phyloP scores from a whole-genome alignment of 2,113 vertebrate genomes.

The Dermatemys mawii region DNA sequence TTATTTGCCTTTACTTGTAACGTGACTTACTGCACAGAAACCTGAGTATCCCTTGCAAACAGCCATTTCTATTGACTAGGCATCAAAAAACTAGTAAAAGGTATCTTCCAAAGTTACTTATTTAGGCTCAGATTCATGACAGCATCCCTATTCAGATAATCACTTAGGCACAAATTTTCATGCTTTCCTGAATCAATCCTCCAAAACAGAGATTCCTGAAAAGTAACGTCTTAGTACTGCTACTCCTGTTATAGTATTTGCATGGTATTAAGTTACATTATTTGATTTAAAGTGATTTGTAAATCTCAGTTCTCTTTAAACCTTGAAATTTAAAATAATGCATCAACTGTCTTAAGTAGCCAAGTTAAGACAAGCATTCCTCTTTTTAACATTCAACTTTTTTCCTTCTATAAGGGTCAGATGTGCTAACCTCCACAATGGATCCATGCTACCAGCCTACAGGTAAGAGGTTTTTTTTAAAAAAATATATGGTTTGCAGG shows the following conservation, averaged over 20 bases:
- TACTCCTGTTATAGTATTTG: background rate
- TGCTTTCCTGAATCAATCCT: background rate
- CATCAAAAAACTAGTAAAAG: background rate
- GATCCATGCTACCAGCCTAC: background rate
- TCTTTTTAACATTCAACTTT: background rate
- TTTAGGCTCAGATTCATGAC: background rate
- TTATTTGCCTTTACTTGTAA: background rate
- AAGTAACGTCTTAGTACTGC: background rate
- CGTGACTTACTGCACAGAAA: background rate
- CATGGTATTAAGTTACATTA: background rate
- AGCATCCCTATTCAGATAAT: background rate
- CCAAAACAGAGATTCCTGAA: background rate
- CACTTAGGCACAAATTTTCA: background rate
- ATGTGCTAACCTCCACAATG: background rate
- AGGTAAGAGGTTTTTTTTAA: background rate
- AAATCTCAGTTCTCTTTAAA: background rate
- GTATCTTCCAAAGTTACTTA: background rate
- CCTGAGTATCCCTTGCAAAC: background rate
- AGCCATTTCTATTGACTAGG: background rate
- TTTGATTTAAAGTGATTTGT: background rate
- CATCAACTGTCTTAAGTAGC: background rate
- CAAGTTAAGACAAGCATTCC: background rate
- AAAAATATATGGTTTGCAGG: background rate
- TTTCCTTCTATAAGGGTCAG: background rate
- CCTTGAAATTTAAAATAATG: background rate